Conservation (phyloP, 1,140 invertebrate species). For the Drosophila sturtevanti region DNA sequence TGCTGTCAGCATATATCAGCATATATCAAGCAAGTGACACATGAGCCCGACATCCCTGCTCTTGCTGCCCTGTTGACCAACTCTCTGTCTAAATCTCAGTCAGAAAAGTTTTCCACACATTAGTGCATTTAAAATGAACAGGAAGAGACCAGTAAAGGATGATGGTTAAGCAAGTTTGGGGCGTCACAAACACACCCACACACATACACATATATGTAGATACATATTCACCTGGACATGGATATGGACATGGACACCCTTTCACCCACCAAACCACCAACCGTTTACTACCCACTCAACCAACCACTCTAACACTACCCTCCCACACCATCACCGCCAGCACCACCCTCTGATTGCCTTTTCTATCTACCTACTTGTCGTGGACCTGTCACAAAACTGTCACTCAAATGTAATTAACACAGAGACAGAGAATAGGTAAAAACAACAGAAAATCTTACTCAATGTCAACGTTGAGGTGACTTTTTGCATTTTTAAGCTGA, state of each 20-base stretch:
- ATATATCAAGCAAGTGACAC: conserved; percentile 44
- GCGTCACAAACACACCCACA: conserved; percentile 34
- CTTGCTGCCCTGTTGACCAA: conserved; percentile 55
- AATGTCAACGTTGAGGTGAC: conserved; percentile 39
- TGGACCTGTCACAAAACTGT: conserved; percentile 78
- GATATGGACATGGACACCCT: conserved; percentile 65
- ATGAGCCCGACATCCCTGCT: conserved; percentile 23
- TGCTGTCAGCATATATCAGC: conserved; percentile 52
- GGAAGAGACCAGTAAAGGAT: conserved; percentile 38
- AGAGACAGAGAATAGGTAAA: conserved; percentile 6
- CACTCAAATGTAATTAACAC: conserved; percentile 81
- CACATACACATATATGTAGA: conserved; percentile 5
- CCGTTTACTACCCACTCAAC: conserved; percentile 23
- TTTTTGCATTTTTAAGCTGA: conserved; percentile 60
- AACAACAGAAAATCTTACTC: conserved; percentile 53
- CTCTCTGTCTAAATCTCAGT: conserved; percentile 59
- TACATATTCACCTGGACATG: neutral
- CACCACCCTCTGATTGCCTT: neutral
- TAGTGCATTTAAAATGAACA: conserved; percentile 77
- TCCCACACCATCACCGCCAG: too few relatives aligned
- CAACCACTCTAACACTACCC: conserved; percentile 2
- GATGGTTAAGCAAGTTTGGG: conserved; percentile 28
- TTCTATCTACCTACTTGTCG: conserved; percentile 21
- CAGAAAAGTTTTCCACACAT: conserved; percentile 70
- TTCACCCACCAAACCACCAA: conserved; percentile 54